phyloP scores from a whole-genome alignment of 2,888 invertebrate species.

The Crepidodera aurea region DNA sequence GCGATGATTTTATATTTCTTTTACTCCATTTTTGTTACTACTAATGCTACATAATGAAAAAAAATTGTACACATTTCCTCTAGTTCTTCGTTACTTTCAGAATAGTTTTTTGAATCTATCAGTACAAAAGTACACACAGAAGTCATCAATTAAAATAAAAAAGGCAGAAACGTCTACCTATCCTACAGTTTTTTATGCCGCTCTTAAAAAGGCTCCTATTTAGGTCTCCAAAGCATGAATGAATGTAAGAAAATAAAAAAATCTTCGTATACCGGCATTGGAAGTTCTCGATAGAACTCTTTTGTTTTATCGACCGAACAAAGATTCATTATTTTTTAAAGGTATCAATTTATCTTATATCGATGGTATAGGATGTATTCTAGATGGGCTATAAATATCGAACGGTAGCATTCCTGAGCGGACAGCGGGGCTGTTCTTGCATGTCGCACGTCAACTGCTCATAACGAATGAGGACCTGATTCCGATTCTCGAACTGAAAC shows the following conservation, averaged over 20 bases:
- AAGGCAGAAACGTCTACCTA: neutral
- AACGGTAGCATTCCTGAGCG: slow-evolving; percentile 58
- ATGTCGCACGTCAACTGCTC: slow-evolving; percentile 56
- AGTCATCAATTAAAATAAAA: slow-evolving; percentile 9
- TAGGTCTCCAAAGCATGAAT: slow-evolving; percentile 25
- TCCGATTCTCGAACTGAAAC: slow-evolving; percentile 32
- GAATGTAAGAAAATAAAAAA: slow-evolving; percentile 31
- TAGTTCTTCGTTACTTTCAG: too few species aligned
- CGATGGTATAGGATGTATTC: slow-evolving; percentile 55
- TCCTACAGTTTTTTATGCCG: slow-evolving; percentile 15
- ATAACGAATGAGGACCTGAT: slow-evolving; percentile 56
- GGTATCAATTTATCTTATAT: slow-evolving; percentile 54
- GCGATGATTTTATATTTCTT: too few species aligned
- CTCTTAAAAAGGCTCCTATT: slow-evolving; percentile 15
- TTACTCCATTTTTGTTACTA: too few species aligned
- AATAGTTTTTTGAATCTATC: neutral
- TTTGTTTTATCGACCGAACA: slow-evolving; percentile 40
- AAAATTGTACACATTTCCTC: too few species aligned
- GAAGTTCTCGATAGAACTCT: slow-evolving; percentile 34
- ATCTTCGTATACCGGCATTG: slow-evolving; percentile 26
- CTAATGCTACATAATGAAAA: too few species aligned
- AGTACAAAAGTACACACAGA: neutral
- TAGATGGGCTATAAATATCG: slow-evolving; percentile 58
- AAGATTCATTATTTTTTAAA: slow-evolving; percentile 46
- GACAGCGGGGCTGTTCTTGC: slow-evolving; percentile 57